Evolutionary conservation across 1,140 invertebrate genomes (phyloP), one percentile per base, ranked within the genome.

Genomic region (Drosophila sp.): DNA sequence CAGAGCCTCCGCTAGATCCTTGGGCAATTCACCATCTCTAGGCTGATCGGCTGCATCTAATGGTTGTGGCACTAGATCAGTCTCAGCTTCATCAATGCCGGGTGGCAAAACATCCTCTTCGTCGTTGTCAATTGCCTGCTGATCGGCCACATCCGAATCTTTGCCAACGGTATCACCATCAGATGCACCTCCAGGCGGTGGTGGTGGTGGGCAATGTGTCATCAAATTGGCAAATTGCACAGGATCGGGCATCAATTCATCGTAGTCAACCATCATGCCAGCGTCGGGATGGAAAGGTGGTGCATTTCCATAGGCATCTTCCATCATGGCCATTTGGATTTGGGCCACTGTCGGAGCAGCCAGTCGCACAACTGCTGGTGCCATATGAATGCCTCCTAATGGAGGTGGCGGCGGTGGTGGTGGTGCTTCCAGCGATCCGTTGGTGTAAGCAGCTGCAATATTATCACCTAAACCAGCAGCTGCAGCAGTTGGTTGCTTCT

Each of bases 1-100:
- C 3, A 96, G 91, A 0, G 95, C 95, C 54, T 95, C 95, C 76
- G 95, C 95, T 55, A 96, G 92, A 92, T 96, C 95, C 68, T 94
- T 93, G 1, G 94, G 94, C 6, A 95, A 73, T 4, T 92, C 92
- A 40, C 91, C 82, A 57, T 80, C 84, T 10, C 71, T 55, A 10
- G 73, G 44, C 58, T 71, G 72, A 30, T 61, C 66, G 10, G 65
- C 73, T 0, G 62, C 54, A 5, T 75, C 86, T 25, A 90, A 63
- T n/a, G 91, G 72, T n/a, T 85, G 86, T 4, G 84, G 41, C 10
- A 72, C 72, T 10, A 79, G 56, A 66, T 92, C 91, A 0, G 75
- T 69, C 69, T 92, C 91, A 3, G 62, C 57, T 44, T 90, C 90
- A 72, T 92, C 91, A 33, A 92, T 91, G 35, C 91, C 91, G 1